A percentile compares a stretch with the other conserved stretches of the same genome.
Evolutionary conservation across 2,797 vertebrate genomes (phyloP).

Genomic region (Rhinella marina): DNA sequence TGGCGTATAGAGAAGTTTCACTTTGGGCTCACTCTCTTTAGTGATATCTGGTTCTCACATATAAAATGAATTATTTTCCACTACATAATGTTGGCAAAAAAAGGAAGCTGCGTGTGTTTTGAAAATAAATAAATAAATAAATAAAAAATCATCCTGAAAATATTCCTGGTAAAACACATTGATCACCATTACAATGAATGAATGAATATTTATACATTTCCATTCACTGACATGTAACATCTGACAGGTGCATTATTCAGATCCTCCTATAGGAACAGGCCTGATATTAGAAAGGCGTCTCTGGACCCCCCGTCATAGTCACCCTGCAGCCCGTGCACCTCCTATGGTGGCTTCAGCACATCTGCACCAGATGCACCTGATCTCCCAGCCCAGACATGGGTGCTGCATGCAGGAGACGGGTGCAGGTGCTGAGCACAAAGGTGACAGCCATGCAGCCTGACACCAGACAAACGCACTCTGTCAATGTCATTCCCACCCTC

Average conservation of each 20-base stretch:
- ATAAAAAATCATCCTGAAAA: too few species aligned
- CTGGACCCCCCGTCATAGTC: background rate
- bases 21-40: too few species aligned
- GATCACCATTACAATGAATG: background rate
- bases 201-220: background rate
- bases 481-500: slow-evolving; percentile 36
- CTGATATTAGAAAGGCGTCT: background rate
- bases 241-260: background rate
- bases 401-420: background rate
- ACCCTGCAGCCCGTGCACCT: background rate
- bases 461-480: background rate
- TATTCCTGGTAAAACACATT: too few species aligned
- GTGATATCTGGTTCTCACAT: too few species aligned
- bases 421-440: background rate
- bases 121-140: too few species aligned
- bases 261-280: background rate
- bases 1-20: too few species aligned
- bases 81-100: too few species aligned
- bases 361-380: background rate
- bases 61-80: too few species aligned
- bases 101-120: too few species aligned
- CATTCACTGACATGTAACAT: slow-evolving; percentile 3
- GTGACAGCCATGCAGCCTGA: background rate
- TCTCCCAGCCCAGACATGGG: background rate
- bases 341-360: background rate